Evolutionary conservation across 2,797 vertebrate species (phyloP).

Genomic region (Vultur gryphus): DNA sequence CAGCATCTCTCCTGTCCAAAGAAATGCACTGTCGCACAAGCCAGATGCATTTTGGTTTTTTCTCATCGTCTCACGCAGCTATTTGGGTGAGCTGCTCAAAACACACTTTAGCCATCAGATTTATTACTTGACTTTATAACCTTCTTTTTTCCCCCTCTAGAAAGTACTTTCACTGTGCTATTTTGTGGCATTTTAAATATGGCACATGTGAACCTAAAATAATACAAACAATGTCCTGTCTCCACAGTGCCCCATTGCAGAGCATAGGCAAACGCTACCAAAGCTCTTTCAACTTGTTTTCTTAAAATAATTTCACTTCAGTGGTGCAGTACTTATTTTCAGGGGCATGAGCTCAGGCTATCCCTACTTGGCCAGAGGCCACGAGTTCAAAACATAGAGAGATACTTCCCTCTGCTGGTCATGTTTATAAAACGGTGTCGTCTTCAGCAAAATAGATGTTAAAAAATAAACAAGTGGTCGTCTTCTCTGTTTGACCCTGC

Average conservation of each 20-base stretch:
- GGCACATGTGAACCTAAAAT: background rate
- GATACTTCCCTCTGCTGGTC: slow-evolving; percentile 51
- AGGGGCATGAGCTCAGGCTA: background rate
- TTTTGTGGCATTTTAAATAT: background rate
- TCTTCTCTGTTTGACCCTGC: background rate
- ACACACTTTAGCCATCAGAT: background rate
- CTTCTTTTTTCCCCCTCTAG: too few species aligned
- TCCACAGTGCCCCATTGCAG: background rate
- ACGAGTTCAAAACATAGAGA: background rate
- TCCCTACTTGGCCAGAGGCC: background rate
- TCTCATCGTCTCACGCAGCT: background rate
- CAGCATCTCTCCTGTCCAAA: background rate
- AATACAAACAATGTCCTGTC: background rate
- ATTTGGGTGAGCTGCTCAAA: background rate
- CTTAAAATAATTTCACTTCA: background rate
- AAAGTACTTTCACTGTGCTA: background rate
- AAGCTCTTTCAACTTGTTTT: background rate
- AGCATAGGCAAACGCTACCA: fast-evolving
- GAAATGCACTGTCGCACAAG: background rate
- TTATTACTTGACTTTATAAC: background rate
- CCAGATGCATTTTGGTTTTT: background rate
- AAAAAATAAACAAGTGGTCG: background rate
- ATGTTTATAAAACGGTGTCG: background rate
- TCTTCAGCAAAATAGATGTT: background rate
- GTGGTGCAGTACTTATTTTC: background rate